Evolutionary conservation across 2,888 invertebrate species (phyloP), one percentile per base, ranked within the genome.

Genomic region (Sialis fuliginosa): DNA sequence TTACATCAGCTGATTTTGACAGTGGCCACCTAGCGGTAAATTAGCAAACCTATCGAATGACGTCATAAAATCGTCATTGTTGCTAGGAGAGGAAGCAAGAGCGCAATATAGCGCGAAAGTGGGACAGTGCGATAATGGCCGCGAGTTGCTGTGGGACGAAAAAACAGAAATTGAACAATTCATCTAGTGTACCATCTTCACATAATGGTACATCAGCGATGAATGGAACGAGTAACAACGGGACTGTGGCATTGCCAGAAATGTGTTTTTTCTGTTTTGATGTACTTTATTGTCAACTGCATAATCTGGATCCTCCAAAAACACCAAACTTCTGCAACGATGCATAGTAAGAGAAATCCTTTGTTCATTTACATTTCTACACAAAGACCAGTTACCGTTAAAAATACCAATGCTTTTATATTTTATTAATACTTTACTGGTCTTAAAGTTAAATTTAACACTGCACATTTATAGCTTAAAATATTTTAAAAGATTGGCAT

Each of bases 211-310:
- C 53, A 50, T 41, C 50, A 39, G 46, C 46, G 37, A 45, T 37
- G 49, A 51, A 54, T 52, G 48, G 40, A 46, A 68, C 67, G 57
- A 61, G 66, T 52, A 62, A 63, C 52, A 74, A 72, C 57, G 68
- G 69, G 47, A 64, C 68, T 62, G 83, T 92, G 55, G 90, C 88
- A 56, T 79, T 82, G 65, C 84, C 86, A 53, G 95, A 96, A 67
- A 98, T 98, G 97, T 93, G 93, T 65, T 90, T 87, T 74, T 97
- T 88, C 73, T 98, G 98, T 77, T 98, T 97, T 74, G 97, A 98
- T 72, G 93, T 96, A 58, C 80, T 98, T 55, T 87, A 93, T 69
- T 81, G 84, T 68, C 90, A 95, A 70, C 76, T 98, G 60, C 85
- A 93, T 69, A 88, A 85, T 65, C 76, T 88, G 65, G 91, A 93